Evolutionary conservation across 1,140 invertebrate genomes (phyloP), one percentile per base, ranked within the genome.

Genomic region (Drosophila orena): DNA sequence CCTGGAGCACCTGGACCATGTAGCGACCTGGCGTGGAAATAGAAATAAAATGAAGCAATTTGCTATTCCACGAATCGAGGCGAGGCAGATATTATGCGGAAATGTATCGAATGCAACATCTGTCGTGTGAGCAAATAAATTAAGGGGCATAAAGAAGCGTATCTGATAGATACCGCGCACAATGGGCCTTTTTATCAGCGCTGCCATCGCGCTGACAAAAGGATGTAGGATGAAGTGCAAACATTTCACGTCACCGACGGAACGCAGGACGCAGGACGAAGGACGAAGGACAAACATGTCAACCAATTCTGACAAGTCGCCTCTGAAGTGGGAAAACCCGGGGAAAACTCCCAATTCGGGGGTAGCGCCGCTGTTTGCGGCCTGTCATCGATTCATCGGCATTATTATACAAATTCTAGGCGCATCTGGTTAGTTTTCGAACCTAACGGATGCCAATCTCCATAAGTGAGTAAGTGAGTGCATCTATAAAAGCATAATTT

Each of bases 151-250:
- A 52, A 65, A 43, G 60, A 53, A 68, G 62, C 57, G 73, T 77
- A 85, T 81, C 81, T 73, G 66, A 66, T 46, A 62, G 74, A 86
- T 81, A 81, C 77, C 65, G 42, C 20, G 20, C 61, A 68, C 72
- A 68, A 59, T 40, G 22, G 75, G 37, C 75, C 54, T 69, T 70
- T 56, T 85, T 79, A 88, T 86, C 75, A 76, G 40, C 64, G 52
- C 66, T 50, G 77, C 53, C 83, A 86, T 76, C 73, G 74, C 46
- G 52, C 58, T 53, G 70, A 86, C 83, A 86, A 86, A 83, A 89
- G 83, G 83, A 83, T 83, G 84, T 79, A 89, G 83, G 83, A 83
- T 83, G 84, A 77, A 89, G 79, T 86, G 83, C 66, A 86, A 86
- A 86, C 83, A 86, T 64, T 62, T 61, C 77, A 59, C 62, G 69